Conservation (phyloP, 2,113 vertebrate species). For the Corvus hawaiiensis region DNA sequence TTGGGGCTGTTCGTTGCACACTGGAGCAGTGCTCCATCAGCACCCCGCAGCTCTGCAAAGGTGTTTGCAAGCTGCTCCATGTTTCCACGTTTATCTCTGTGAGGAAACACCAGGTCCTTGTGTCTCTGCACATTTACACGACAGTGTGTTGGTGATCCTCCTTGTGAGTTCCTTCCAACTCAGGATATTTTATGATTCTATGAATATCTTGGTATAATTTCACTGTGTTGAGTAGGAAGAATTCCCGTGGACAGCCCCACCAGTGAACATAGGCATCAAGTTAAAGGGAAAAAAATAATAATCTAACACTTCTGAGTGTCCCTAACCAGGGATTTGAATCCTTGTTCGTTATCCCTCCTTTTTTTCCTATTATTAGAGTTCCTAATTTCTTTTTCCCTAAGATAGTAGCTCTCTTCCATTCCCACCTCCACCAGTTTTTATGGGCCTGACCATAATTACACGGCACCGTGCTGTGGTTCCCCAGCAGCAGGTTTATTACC, state of each 20-base stretch:
- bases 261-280: not conserved
- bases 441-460: not conserved
- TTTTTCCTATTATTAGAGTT: not conserved
- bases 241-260: not conserved
- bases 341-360: rapidly evolving
- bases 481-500: not conserved
- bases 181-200: not conserved
- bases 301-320: not conserved
- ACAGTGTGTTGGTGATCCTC: not conserved
- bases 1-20: not conserved
- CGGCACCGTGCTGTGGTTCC: not conserved
- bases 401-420: not conserved
- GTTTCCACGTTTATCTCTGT: not conserved
- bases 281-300: not conserved
- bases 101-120: not conserved
- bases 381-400: not conserved
- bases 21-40: not conserved
- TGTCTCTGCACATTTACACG: not conserved
- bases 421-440: not conserved
- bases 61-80: not conserved
- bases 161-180: not conserved
- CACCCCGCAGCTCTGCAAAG: not conserved
- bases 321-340: not conserved
- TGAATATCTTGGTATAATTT: not conserved
- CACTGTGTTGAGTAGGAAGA: rapidly evolving